Evolutionary conservation across 2,888 invertebrate species (phyloP).

Genomic region (Eristalinus aeneus): DNA sequence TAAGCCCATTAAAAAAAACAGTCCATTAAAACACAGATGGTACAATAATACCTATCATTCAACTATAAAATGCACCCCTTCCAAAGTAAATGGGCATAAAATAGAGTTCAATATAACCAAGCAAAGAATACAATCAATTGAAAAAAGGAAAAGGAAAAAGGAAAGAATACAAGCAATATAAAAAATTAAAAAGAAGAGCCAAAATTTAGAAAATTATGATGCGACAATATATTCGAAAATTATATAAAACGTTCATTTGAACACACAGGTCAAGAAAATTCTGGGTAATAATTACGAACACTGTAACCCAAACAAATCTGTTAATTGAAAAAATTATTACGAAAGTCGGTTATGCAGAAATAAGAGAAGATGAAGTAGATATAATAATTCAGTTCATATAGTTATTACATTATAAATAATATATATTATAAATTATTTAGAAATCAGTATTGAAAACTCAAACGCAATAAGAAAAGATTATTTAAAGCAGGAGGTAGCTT

Average conservation of each 20-base stretch:
- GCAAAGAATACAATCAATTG: too few relatives aligned
- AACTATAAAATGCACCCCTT: too few relatives aligned
- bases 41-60: too few relatives aligned
- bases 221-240: background rate
- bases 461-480: too few relatives aligned
- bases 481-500: too few relatives aligned
- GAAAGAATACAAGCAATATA: background rate
- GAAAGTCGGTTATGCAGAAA: background rate
- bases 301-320: background rate
- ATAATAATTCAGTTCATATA: background rate
- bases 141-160: slow-evolving; percentile 2
- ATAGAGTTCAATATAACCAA: too few relatives aligned
- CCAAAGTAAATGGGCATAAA: too few relatives aligned
- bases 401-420: too few relatives aligned
- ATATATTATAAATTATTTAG: too few relatives aligned
- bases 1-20: too few relatives aligned
- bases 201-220: background rate
- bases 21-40: too few relatives aligned
- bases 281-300: background rate
- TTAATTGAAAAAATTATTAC: background rate
- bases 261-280: background rate
- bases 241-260: background rate
- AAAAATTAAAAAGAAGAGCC: slow-evolving; percentile 6
- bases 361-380: background rate
- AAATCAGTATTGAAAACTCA: too few relatives aligned